Conservation (phyloP, 2,113 vertebrate genomes). For the Balaeniceps rex region DNA sequence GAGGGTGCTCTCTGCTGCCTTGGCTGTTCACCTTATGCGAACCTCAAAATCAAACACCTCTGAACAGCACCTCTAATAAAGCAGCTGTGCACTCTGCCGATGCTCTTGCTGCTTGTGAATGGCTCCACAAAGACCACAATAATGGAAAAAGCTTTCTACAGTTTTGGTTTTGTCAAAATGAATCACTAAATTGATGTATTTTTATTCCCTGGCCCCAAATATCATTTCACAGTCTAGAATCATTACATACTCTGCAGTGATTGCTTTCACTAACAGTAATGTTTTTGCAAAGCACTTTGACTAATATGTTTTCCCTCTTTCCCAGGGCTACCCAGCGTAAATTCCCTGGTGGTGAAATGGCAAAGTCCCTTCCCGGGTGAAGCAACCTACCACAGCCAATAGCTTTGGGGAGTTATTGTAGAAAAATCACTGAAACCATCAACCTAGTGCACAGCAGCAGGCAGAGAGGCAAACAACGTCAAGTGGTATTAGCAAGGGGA, state of each 20-base stretch:
- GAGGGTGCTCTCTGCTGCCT: background rate
- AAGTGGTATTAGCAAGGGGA: background rate
- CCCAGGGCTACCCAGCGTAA: background rate
- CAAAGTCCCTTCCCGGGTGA: background rate
- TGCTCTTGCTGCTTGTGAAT: background rate
- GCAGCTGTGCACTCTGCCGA: background rate
- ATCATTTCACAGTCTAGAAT: background rate
- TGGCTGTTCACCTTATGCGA: background rate
- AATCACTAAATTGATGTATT: background rate
- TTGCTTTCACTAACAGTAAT: background rate
- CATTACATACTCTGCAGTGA: background rate
- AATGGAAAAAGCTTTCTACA: background rate
- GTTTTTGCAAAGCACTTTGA: background rate
- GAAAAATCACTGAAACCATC: slow-evolving; percentile 28
- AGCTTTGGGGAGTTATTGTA: background rate
- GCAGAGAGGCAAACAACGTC: background rate
- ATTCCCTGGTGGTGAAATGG: background rate
- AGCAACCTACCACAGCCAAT: background rate
- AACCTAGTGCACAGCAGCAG: background rate
- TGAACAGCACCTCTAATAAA: background rate
- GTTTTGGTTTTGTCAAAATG: background rate
- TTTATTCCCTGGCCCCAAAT: background rate
- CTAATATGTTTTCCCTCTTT: background rate
- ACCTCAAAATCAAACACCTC: background rate
- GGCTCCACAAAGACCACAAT: background rate